A percentile compares a stretch with the other conserved stretches of the same genome.
phyloP scores from a whole-genome alignment of 2,113 vertebrate genomes.

The Dunckerocampus dactyliophorus region DNA sequence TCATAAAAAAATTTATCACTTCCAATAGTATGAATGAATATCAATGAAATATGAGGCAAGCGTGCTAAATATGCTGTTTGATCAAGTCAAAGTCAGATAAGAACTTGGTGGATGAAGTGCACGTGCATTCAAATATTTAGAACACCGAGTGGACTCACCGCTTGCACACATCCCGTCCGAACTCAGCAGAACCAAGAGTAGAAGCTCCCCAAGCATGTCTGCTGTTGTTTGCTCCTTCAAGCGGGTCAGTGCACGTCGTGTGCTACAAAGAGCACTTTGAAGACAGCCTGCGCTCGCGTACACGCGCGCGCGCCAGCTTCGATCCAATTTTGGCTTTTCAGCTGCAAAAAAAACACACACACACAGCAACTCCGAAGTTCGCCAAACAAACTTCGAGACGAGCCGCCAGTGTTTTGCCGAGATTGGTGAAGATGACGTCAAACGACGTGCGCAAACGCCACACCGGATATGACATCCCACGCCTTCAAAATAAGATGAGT shows the following conservation, averaged over 20 bases:
- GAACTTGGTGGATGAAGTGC: background rate
- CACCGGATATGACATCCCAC: background rate
- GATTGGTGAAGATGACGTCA: background rate
- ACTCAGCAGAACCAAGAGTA: background rate
- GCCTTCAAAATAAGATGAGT: conserved; percentile 1
- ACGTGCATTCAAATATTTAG: background rate
- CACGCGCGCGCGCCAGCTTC: background rate
- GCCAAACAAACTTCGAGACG: background rate
- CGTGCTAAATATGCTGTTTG: too few species aligned
- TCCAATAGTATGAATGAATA: too few species aligned
- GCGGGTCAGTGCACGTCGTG: background rate
- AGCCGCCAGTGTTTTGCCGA: background rate
- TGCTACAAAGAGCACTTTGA: background rate
- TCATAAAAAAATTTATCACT: too few species aligned
- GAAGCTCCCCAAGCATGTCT: background rate
- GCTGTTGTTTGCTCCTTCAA: background rate
- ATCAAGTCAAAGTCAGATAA: too few species aligned
- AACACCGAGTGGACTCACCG: background rate
- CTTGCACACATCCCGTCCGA: background rate
- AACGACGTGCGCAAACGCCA: background rate
- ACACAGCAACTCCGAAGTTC: background rate
- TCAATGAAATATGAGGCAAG: too few species aligned
- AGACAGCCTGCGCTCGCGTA: background rate
- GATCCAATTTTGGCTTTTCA: background rate
- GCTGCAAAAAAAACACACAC: background rate